Conservation (phyloP, 2,888 invertebrate species). For the Pseudeuparius sepicola region DNA sequence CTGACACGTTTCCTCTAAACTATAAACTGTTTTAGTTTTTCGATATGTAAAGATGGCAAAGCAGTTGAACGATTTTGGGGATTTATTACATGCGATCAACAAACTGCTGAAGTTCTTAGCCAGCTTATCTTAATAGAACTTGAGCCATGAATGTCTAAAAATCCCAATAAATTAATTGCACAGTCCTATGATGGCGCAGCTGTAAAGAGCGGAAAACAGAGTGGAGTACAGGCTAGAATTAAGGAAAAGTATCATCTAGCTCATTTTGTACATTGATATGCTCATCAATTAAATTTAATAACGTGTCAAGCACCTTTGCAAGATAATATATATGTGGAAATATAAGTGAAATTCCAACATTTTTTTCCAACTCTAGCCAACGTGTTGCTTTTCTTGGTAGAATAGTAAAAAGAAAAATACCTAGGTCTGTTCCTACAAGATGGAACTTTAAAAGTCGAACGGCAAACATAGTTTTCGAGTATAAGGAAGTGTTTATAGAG, state of each 20-base stretch:
- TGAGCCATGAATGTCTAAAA: constrained; percentile 1
- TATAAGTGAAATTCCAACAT: constrained; percentile 7
- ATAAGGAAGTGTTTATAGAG: constrained; percentile 5
- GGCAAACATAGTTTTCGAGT: constrained; percentile 6
- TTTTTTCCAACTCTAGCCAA: constrained; percentile 10
- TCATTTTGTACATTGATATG: constrained; percentile 2
- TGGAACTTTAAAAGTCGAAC: constrained; percentile 10
- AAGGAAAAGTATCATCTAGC: constrained; percentile 1
- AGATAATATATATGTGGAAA: constrained; percentile 9
- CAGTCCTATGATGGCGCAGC: constrained; percentile 3
- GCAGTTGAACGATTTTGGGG: constrained; percentile 1
- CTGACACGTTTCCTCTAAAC: constrained; percentile 2
- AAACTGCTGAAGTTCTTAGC: constrained; percentile 1
- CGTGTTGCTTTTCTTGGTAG: constrained; percentile 8
- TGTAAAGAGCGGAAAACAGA: constrained; percentile 2
- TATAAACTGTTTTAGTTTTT: constrained; percentile 3
- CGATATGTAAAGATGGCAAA: constrained; percentile 3
- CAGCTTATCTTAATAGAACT: constrained; percentile 2
- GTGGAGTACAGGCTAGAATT: constrained; percentile 3
- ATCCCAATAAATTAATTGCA: constrained; percentile 1
- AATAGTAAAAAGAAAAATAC: constrained; percentile 6
- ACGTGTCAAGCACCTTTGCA: constrained; percentile 4
- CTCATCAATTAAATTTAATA: constrained; percentile 3
- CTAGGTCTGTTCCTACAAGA: constrained; percentile 9
- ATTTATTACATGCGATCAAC: background rate